Conservation (phyloP, 2,797 vertebrate species). For the Melanotaenia boesemani region DNA sequence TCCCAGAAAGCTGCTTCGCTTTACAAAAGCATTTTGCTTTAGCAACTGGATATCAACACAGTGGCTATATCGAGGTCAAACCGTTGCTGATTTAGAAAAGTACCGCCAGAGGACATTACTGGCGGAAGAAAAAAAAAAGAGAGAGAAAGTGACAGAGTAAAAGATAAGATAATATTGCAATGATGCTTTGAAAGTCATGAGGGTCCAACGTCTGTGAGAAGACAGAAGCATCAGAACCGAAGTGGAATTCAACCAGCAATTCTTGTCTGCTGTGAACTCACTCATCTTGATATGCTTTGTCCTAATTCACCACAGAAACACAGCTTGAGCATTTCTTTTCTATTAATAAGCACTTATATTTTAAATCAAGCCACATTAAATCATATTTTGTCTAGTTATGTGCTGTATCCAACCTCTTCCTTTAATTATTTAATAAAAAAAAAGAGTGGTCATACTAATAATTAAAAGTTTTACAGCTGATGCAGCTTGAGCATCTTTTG, state of each 20-base stretch:
- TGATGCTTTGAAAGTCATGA: background rate
- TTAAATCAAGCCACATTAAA: background rate
- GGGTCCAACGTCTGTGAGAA: background rate
- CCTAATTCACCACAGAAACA: background rate
- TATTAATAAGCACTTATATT: background rate
- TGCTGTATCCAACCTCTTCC: background rate
- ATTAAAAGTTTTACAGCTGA: background rate
- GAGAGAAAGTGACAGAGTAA: too few relatives aligned
- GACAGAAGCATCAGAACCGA: background rate
- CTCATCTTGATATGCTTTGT: background rate
- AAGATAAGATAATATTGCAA: background rate
- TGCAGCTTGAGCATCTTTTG: background rate
- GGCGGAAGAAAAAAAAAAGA: too few relatives aligned
- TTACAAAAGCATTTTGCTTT: too few relatives aligned
- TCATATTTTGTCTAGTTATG: background rate
- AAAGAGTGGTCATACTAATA: background rate
- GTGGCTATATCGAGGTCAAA: too few relatives aligned
- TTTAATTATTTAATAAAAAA: background rate
- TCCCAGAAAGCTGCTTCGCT: too few relatives aligned
- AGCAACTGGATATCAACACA: too few relatives aligned
- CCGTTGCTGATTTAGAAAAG: too few relatives aligned
- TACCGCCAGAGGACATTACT: too few relatives aligned
- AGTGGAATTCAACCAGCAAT: background rate
- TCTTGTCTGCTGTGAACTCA: background rate
- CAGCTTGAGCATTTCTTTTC: background rate